Percentiles rank a stretch among this genome's conserved stretches.
phyloP scores from a whole-genome alignment of 2,888 invertebrate genomes.

The Epicampocera succincta region DNA sequence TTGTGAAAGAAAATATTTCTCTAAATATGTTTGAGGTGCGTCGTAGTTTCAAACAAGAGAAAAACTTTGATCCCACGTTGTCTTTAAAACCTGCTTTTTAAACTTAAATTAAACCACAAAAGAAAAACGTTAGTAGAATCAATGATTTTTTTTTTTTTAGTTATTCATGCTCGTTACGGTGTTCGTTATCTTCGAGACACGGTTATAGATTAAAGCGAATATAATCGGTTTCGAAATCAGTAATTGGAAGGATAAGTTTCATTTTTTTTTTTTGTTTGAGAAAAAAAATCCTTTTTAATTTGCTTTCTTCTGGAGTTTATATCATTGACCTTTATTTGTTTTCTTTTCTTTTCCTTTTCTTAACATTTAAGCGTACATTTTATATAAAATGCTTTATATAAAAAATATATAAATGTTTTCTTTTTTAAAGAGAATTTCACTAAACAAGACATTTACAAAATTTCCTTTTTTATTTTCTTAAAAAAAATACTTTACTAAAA shows the following conservation, averaged over 20 bases:
- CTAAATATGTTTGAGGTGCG: not conserved
- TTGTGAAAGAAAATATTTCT: not conserved
- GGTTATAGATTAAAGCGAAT: too few relatives aligned
- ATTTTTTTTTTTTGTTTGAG: conserved; percentile 15
- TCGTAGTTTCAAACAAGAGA: not conserved
- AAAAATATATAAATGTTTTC: conserved; percentile 46
- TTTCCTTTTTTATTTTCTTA: conserved; percentile 28
- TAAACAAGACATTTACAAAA: conserved; percentile 63
- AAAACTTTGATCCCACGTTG: conserved; percentile 47
- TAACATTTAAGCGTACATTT: conserved; percentile 61
- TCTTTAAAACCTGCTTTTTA: not conserved
- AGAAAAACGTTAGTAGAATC: conserved; percentile 30
- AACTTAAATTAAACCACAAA: not conserved
- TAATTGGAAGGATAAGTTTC: conserved; percentile 7
- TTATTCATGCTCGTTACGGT: too few relatives aligned
- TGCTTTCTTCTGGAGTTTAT: conserved; percentile 64
- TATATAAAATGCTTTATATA: conserved; percentile 33
- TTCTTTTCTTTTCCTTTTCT: conserved; percentile 68
- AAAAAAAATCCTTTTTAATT: conserved; percentile 23
- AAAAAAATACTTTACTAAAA: conserved; percentile 56
- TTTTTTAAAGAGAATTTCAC: conserved; percentile 52
- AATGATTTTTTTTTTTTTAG: conserved; percentile 29
- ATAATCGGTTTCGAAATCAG: too few relatives aligned
- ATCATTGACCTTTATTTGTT: conserved; percentile 80
- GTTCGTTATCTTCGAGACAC: too few relatives aligned